Evolutionary conservation across 2,797 vertebrate genomes (phyloP).

Genomic region (Petrocephalus sullivani): DNA sequence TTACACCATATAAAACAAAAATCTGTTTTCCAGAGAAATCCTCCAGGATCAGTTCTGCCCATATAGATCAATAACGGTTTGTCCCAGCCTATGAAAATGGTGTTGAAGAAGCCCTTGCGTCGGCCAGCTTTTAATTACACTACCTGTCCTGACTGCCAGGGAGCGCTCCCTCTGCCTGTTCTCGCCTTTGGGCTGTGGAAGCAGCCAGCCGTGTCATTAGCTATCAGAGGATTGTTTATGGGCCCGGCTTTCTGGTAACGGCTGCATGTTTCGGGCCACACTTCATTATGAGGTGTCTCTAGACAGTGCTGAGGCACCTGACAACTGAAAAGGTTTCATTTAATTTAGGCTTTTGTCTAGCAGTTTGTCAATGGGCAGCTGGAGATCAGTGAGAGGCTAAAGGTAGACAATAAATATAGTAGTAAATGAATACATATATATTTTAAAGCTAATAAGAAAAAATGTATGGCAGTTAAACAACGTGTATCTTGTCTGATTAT

Average conservation of each 20-base stretch:
- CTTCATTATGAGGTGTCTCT: background rate
- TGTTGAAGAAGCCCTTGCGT: background rate
- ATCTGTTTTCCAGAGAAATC: background rate
- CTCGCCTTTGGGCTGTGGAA: conserved; percentile 48
- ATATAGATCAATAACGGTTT: background rate
- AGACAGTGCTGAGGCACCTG: background rate
- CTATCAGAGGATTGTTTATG: conserved; percentile 71
- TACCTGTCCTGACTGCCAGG: conserved; percentile 26
- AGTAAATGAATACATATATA: background rate
- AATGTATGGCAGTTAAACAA: background rate
- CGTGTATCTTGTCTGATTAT: background rate
- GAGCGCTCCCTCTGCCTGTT: background rate
- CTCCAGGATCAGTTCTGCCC: background rate
- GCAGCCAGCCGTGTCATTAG: conserved; percentile 72
- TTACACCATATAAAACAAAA: background rate
- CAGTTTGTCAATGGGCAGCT: background rate
- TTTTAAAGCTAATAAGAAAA: background rate
- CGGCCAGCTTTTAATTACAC: background rate
- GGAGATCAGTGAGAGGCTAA: background rate
- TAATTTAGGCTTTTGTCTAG: background rate
- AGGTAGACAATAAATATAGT: background rate
- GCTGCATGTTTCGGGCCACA: conserved; percentile 11
- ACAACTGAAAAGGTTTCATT: background rate
- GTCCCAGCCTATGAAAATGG: background rate
- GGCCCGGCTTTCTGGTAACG: conserved; percentile 21